These are phyloP conservation scores for Microctenopoma lineatum DNA, from an alignment of 2,797 vertebrate genomes.

Conservation along the genomic window DNA sequence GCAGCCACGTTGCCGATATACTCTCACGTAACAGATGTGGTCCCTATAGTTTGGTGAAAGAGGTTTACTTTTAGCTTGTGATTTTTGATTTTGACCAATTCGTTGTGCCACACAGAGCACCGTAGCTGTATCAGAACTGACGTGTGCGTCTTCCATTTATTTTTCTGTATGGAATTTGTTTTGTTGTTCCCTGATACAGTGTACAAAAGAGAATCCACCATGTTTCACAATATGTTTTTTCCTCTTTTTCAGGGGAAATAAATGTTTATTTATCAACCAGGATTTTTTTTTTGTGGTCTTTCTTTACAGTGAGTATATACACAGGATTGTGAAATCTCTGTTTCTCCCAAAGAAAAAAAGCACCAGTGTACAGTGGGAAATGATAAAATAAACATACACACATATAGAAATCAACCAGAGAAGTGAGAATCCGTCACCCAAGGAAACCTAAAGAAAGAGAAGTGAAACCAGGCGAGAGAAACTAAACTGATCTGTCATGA, in stretches of 20 bases:
- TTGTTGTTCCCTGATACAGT: conserved; percentile 40
- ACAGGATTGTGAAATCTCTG: conserved; percentile 26
- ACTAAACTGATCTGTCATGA: conserved; percentile 3
- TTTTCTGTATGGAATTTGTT: conserved; percentile 21
- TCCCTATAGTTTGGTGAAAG: conserved; percentile 18
- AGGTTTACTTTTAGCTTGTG: conserved; percentile 35
- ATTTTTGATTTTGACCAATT: conserved; percentile 15
- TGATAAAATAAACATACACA: background rate
- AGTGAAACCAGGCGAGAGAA: conserved; percentile 24
- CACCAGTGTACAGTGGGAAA: background rate
- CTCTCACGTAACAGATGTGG: conserved; percentile 18
- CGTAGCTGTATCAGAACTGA: conserved; percentile 30
- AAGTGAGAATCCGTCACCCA: conserved; percentile 8
- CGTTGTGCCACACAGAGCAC: conserved; percentile 42
- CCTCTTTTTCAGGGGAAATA: conserved; percentile 69
- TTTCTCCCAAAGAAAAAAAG: conserved; percentile 22
- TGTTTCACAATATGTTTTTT: conserved; percentile 70
- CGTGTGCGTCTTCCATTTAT: conserved; percentile 19
- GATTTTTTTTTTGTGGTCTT: conserved; percentile 32
- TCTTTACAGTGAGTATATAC: conserved; percentile 18
- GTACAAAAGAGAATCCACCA: conserved; percentile 53
- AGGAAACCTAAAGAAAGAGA: conserved; percentile 6
- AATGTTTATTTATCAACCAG: conserved; percentile 74
- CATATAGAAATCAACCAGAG: background rate
- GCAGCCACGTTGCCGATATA: conserved; percentile 29